Evolutionary conservation across 2,888 invertebrate genomes (phyloP), one percentile per base, ranked within the genome.

Genomic region (Pyrgus malvae): DNA sequence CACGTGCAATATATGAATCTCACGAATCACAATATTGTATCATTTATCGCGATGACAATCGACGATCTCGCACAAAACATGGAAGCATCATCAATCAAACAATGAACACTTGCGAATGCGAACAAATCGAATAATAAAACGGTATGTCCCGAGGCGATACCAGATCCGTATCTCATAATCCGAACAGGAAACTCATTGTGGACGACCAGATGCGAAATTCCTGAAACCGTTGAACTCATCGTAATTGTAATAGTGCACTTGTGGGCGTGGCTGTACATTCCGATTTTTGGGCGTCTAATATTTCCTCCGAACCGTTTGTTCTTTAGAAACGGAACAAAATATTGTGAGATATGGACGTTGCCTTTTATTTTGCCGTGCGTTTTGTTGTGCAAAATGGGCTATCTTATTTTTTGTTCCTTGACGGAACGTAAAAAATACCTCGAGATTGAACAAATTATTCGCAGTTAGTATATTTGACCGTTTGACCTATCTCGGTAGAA

Each of bases 121-220:
- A 46, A 33, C 78, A 80, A 72, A 72, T 64, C 64, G 71, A 73
- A 77, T 77, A 74, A 40, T 40, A 80, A 76, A 81, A 77, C 75
- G 66, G 67, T 66, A 61, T 79, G 69, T 70, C 78, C 77, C 68
- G 59, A 74, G 81, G 82, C 83, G 78, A 83, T 74, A 78, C 66
- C 62, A 79, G 85, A 87, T 84, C 77, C 74, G 76, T 78, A 87
- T 87, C 88, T 78, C 67, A 86, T 85, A 88, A 88, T 87, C 87
- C 88, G 81, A 78, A 87, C 90, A 89, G 90, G 90, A 90, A 90
- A 73, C 68, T 74, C 75, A 80, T 89, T 90, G 87, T 87, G 63
- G 68, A 68, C 67, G 64, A 75, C 78, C 89, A 89, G 89, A 90
- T 89, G 90, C 85, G 86, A 88, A 89, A 90, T 89, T 80, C 89